Base-by-base conservation (phyloP, 2,797 vertebrate genomes). In the Mormyrops boulengeri region DNA sequence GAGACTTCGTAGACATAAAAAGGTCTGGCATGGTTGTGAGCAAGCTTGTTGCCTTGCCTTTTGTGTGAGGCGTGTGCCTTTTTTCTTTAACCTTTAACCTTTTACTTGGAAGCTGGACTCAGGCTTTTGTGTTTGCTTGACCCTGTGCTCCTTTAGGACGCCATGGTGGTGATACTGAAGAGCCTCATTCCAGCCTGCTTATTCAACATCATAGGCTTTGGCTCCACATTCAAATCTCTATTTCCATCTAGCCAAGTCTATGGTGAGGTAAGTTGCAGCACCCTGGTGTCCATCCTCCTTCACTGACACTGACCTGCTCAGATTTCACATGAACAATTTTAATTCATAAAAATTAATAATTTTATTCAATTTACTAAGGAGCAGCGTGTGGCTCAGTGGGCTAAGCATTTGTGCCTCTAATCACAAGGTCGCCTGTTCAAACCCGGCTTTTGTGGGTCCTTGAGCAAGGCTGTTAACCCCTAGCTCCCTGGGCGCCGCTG, bases 131-230 rank as follows among this genome's bases (percentile, higher is more conserved):
- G 3, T 12, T 91, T 88, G 87, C 34, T 73, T 77, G 0, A 6
- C 52, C 90, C 2, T 82, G 85, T 90, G 73, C 90, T 91, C 86
- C 52, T 55, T 38, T 94, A 99, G 98, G 97, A 99, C 9, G 97
- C 97, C 91, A 96, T 99, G 95, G 90, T 99, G 92, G 97, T 99
- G 91, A 94, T 97, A 90, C 95, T 99, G 52, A 99, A 99, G 92
- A 99, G 98, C 93, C 97, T 99, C 19, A 95, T 97, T 92, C 98
- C 98, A 1, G 92, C 94, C 0, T 98, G 97, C 91, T 94, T 98
- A 77, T 99, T 99, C 95, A 99, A 99, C 6, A 5, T 99, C 90
- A 89, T 99, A 0, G 95, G 97, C 22, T 99, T 99, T 7, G 98
- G 98, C 89, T 97, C 98, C 0, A 97, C 97, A 0, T 99, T 98